Evolutionary conservation across 2,113 vertebrate species (phyloP), one percentile per base, ranked within the genome.

Genomic region (Heptranchias perlo): DNA sequence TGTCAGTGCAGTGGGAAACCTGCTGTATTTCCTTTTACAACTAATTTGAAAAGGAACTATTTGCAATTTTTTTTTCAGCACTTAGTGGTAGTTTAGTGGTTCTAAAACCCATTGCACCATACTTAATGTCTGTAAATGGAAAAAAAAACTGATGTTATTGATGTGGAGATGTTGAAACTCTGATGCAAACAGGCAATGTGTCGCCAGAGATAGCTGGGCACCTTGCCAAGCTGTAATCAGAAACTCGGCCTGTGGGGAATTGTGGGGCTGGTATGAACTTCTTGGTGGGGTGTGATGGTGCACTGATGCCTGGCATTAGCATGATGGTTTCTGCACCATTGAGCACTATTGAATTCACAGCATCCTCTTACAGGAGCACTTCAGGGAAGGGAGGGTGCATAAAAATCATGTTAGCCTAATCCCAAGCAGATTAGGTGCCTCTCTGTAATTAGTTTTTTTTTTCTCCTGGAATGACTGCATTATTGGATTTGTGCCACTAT

Each of bases 101-200:
- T 91, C 54, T 52, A 11, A 14, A 31, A 28, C 23, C 23, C 10
- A 31, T 87, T 61, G 87, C 31, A n/a, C 18, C 5, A 52, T 89
- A 89, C 8, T 28, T 54, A 58, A 91, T 64, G 89, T 23, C 89
- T 93, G 58, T 23, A 93, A 93, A 93, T 93, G 89, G 39, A 93
- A n/a, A 35, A 39, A 23, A 39, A 23, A 82, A 82, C n/a, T n/a
- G 35, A 58, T 54, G 52, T n/a, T 91, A 61, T 54, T 91, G 52
- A 62, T 39, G 54, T n/a, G n/a, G 58, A n/a, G 87, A 5, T 39
- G 58, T 18, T 64, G n/a, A 82, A 62, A 61, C 16, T n/a, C 16
- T 62, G 62, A 21, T 62, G 58, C 54, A 58, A 54, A 87, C 47
- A 11, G 87, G 52, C 13, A 35, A 4, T 58, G 52, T 91, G 49